A percentile compares a stretch with the other conserved stretches of the same genome.
phyloP scores from a whole-genome alignment of 2,113 vertebrate species.

The Eubucco bourcierii region DNA sequence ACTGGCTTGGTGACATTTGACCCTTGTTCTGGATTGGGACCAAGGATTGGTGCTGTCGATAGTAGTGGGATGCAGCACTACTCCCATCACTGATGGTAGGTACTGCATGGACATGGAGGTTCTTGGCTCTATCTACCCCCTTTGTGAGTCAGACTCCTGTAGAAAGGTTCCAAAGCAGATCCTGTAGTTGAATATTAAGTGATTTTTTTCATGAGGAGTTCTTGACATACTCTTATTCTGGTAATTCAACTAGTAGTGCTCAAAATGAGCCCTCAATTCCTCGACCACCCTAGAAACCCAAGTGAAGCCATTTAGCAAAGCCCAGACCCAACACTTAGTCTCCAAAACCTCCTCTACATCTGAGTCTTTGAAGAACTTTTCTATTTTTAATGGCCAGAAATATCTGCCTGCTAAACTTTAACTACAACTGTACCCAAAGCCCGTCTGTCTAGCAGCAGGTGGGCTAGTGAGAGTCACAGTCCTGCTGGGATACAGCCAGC shows the following conservation, averaged over 20 bases:
- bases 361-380: constrained; percentile 60
- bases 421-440: constrained; percentile 63
- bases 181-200: background rate
- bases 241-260: background rate
- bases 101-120: background rate
- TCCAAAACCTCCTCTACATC: background rate
- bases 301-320: background rate
- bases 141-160: background rate
- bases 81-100: background rate
- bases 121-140: background rate
- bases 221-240: background rate
- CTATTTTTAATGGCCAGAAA: constrained; percentile 69
- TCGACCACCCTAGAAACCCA: background rate
- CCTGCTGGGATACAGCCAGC: constrained; percentile 78
- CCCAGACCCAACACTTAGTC: background rate
- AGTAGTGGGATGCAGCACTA: background rate
- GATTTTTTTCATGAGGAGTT: background rate
- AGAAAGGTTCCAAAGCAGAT: background rate
- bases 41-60: rapidly evolving
- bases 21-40: background rate
- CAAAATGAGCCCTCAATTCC: background rate
- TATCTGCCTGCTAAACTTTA: constrained; percentile 70
- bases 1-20: background rate
- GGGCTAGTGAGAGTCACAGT: constrained; percentile 69
- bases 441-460: constrained; percentile 75